Percentiles rank a stretch among this genome's conserved stretches.
phyloP scores from a whole-genome alignment of 2,113 vertebrate genomes.

The Tragelaphus scriptus region DNA sequence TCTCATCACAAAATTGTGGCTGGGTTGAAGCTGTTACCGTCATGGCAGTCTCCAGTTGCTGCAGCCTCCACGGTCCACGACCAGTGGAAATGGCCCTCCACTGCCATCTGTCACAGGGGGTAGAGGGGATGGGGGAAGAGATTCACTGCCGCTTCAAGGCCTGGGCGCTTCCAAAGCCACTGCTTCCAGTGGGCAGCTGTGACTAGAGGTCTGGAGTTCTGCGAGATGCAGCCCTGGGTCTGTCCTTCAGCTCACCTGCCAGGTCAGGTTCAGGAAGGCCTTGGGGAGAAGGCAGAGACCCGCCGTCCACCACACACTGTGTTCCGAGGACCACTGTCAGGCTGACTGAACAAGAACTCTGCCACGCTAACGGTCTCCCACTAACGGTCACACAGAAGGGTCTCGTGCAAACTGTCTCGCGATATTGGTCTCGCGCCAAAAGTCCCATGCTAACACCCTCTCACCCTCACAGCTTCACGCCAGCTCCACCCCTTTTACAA shows the following conservation, averaged over 20 bases:
- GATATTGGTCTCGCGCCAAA: accelerated
- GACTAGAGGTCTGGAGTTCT: background rate
- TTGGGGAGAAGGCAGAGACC: background rate
- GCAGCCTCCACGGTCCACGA: background rate
- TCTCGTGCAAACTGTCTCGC: background rate
- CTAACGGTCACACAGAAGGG: background rate
- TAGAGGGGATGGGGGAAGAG: background rate
- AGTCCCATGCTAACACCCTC: background rate
- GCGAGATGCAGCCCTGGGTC: background rate
- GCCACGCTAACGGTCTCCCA: background rate
- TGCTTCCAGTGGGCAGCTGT: background rate
- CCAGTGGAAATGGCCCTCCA: too few relatives aligned
- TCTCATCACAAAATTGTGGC: background rate
- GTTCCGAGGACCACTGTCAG: background rate
- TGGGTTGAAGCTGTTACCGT: background rate
- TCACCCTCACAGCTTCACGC: background rate
- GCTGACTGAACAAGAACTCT: background rate
- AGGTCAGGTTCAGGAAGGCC: background rate
- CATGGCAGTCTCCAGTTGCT: background rate
- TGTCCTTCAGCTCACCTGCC: background rate
- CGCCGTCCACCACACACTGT: background rate
- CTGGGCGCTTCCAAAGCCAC: background rate
- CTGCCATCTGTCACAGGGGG: background rate
- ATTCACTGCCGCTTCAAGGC: background rate
- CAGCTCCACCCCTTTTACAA: too few relatives aligned